Conservation (phyloP, 2,113 vertebrate species). For the Chaetops frenatus region DNA sequence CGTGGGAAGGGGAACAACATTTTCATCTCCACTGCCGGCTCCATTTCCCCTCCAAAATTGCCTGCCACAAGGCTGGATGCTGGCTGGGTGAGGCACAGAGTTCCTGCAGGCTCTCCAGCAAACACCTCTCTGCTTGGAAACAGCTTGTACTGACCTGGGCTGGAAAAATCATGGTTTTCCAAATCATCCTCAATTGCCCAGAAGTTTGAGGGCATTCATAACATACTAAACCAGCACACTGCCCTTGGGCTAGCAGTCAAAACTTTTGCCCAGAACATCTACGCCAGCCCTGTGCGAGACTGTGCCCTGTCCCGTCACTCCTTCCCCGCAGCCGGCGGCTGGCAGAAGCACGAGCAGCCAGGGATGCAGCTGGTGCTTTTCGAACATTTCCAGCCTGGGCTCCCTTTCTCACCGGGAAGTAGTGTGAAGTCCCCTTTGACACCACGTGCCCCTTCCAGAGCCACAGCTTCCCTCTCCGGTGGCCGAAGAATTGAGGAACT, state of each 20-base stretch:
- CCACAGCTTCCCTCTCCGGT: constrained; percentile 61
- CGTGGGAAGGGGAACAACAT: not conserved
- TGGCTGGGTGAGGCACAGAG: fast-evolving
- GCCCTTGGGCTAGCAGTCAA: not conserved
- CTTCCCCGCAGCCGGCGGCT: fast-evolving
- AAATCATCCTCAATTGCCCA: not conserved
- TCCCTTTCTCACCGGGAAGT: constrained; percentile 34
- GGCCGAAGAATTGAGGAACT: constrained; percentile 61
- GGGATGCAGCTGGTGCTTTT: not conserved
- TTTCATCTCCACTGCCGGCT: not conserved
- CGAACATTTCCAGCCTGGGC: not conserved
- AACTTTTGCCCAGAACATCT: not conserved
- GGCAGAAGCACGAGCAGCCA: not conserved
- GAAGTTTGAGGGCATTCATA: not conserved
- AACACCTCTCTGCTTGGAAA: not conserved
- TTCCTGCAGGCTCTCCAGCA: not conserved
- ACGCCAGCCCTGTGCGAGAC: not conserved
- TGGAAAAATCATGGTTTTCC: not conserved
- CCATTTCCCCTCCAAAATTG: not conserved
- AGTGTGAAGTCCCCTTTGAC: constrained; percentile 48
- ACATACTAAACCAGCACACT: not conserved
- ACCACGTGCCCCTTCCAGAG: constrained; percentile 55
- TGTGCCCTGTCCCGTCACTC: not conserved
- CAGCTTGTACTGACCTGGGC: fast-evolving
- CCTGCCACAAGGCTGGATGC: not conserved